A percentile compares a stretch with the other conserved stretches of the same genome.
These are phyloP conservation scores for Bradypus variegatus DNA, from an alignment of 2,797 vertebrate genomes.

Conservation along the genomic window DNA sequence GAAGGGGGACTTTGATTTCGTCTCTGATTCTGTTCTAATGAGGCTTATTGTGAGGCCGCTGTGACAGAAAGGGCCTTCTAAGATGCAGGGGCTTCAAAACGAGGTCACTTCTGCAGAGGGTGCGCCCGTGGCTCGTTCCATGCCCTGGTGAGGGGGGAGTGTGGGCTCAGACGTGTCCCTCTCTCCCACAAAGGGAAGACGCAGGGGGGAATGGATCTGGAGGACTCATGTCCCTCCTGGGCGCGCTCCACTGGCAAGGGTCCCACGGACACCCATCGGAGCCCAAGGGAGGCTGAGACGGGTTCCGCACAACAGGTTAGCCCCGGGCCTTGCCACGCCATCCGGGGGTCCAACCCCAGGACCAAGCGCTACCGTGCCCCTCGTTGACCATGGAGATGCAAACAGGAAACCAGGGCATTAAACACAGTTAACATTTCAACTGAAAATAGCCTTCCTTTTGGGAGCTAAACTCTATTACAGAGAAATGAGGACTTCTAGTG, in stretches of 20 bases:
- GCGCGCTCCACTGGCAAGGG: rapidly evolving
- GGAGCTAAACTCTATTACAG: neutral
- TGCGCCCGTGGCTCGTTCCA: no score
- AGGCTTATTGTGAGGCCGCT: neutral
- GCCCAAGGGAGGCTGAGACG: neutral
- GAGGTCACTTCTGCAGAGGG: no score
- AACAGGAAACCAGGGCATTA: neutral
- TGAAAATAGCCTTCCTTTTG: neutral
- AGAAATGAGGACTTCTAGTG: neutral
- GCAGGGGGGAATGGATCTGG: rapidly evolving
- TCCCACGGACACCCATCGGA: neutral
- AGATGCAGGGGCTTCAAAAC: no score
- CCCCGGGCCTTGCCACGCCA: neutral
- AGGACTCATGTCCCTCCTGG: neutral
- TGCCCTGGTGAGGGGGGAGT: no score
- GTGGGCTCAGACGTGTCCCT: neutral
- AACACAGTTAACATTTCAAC: neutral
- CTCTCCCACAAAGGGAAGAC: neutral
- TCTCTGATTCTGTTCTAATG: neutral
- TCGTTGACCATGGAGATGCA: neutral
- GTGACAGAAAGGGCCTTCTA: no score
- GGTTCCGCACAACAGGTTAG: rapidly evolving
- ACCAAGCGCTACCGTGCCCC: neutral
- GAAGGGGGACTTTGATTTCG: neutral
- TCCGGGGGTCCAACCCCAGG: neutral